Evolutionary conservation across 2,113 vertebrate genomes (phyloP), one percentile per base, ranked within the genome.

Genomic region (Heterotilapia buettikoferi): DNA sequence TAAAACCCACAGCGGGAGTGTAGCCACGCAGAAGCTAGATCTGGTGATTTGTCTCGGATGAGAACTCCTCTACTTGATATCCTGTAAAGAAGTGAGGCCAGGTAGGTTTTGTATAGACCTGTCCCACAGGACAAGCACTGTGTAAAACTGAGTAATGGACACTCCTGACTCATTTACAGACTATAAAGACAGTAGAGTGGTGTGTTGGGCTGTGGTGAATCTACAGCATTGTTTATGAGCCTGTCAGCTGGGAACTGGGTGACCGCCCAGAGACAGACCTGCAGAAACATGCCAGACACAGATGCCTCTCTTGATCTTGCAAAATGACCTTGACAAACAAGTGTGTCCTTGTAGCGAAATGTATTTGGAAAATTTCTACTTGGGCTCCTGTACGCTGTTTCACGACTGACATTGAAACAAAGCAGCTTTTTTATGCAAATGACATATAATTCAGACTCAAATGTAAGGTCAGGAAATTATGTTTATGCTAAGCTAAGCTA

Each of bases 211-310:
- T 81, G 53, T 61, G 82, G 90, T 84, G 78, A 86, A 90, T 90
- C 88, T 53, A 47, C 80, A 54, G 33, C 9, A 40, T 26, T 50
- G 29, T 90, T 93, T 94, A 91, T 83, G 76, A 88, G 82, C 83
- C 83, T 24, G 88, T 92, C 86, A 80, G 88, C 33, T 10, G 52
- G 33, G 33, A 89, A 90, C 21, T 90, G 81, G 86, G 88, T 92
- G 84, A 81, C 63, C 9, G 11, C 80, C 83, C 88, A 88, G 84
- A 90, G 19, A 53, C 73, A 80, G 2, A 90, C 89, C 54, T 90
- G 91, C 59, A 83, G 63, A 31, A 87, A 85, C 92, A 88, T 1
- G 80, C 76, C 29, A 12, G 8, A 78, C 18, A 24, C 40, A 59
- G 47, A 43, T 59, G 66, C 24, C 9, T 57, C 54, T 89, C 53